These are phyloP conservation scores for Brachyrhaphis roseni DNA, from an alignment of 2,797 vertebrate genomes.

Conservation along the genomic window DNA sequence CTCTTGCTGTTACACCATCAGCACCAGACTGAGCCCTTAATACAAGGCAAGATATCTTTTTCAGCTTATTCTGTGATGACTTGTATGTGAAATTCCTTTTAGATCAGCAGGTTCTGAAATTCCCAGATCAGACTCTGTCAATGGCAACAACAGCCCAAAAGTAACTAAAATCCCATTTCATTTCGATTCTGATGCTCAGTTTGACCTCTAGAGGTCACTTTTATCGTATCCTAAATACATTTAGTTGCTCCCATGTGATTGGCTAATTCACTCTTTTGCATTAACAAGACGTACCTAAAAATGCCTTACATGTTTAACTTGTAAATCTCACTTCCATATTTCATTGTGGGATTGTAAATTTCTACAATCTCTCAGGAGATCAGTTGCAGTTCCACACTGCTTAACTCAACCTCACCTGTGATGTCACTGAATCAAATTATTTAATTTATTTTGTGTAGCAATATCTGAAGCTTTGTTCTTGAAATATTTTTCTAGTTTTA, in stretches of 20 bases:
- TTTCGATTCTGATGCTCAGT: background rate
- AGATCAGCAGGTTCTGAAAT: background rate
- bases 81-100: background rate
- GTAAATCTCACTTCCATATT: conserved; percentile 22
- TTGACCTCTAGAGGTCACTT: background rate
- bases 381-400: conserved; percentile 8
- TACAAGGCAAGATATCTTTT: background rate
- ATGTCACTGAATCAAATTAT: conserved; percentile 50
- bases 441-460: conserved; percentile 46
- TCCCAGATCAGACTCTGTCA: background rate
- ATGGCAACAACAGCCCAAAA: background rate
- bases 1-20: background rate
- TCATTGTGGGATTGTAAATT: conserved; percentile 22
- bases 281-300: background rate
- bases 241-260: background rate
- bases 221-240: background rate
- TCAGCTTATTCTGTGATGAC: background rate
- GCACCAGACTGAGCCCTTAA: background rate
- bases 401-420: conserved; percentile 28
- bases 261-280: conserved; percentile 3
- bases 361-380: conserved; percentile 6
- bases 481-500: conserved; percentile 19
- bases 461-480: background rate
- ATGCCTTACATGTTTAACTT: background rate
- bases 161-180: background rate